Evolutionary conservation across 2,797 vertebrate species (phyloP).

Genomic region (Megaceryle alcyon): DNA sequence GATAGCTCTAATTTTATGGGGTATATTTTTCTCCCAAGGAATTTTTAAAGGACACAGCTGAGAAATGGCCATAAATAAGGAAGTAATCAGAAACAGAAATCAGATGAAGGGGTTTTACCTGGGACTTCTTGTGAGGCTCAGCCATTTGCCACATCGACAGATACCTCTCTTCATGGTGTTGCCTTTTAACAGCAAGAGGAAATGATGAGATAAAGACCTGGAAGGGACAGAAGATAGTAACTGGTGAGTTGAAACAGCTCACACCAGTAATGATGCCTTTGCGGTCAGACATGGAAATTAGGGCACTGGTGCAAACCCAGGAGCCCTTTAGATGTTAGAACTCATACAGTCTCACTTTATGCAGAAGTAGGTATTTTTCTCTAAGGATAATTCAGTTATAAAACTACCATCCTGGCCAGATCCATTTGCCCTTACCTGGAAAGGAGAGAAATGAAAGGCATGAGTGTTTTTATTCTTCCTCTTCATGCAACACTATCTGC

Average conservation of each 20-base stretch:
- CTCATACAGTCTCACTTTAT: neutral
- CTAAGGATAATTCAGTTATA: neutral
- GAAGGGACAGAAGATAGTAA: neutral
- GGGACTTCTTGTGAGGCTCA: neutral
- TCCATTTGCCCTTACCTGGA: neutral
- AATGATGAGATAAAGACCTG: neutral
- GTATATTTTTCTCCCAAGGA: neutral
- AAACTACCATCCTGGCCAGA: neutral
- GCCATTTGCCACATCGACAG: neutral
- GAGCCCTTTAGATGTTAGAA: neutral
- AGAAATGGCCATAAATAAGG: neutral
- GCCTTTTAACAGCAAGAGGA: neutral
- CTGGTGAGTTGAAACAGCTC: neutral
- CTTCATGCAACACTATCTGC: neutral
- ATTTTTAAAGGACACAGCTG: neutral
- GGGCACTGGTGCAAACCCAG: neutral
- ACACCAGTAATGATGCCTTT: neutral
- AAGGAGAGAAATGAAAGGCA: neutral
- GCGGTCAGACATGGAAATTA: neutral
- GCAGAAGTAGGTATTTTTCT: neutral
- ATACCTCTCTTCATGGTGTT: neutral
- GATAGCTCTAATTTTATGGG: neutral
- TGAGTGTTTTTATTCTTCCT: rapidly evolving
- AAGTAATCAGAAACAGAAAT: neutral
- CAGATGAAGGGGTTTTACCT: neutral